These are phyloP conservation scores for Coelinius sp. DNA, from an alignment of 2,888 invertebrate species.

Conservation along the genomic window DNA sequence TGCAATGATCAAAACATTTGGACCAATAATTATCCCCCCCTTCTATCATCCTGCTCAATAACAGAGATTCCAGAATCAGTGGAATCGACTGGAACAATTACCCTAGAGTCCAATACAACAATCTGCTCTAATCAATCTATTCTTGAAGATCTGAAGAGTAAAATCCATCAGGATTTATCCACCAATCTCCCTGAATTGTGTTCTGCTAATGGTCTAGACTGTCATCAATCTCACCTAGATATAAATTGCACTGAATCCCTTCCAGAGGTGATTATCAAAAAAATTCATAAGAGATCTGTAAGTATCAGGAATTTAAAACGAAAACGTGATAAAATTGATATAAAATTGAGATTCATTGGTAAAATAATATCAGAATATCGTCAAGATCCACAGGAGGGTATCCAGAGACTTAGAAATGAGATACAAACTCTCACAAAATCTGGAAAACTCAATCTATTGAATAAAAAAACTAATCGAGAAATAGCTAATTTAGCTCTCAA, in stretches of 20 bases:
- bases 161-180: conserved; percentile 25
- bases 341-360: conserved; percentile 61
- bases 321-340: conserved; percentile 57
- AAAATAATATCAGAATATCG: conserved; percentile 58
- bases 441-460: conserved; percentile 54
- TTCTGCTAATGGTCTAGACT: conserved; percentile 58
- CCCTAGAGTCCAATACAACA: conserved; percentile 67
- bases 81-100: conserved; percentile 71
- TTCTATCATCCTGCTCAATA: conserved; percentile 75
- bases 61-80: conserved; percentile 72
- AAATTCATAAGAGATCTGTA: neutral
- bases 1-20: conserved; percentile 52
- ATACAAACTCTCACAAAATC: conserved; percentile 52
- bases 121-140: conserved; percentile 70
- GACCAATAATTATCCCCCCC: conserved; percentile 47
- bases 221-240: conserved; percentile 53
- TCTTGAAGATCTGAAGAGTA: conserved; percentile 64
- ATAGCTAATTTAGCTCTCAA: conserved; percentile 58
- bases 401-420: conserved; percentile 55
- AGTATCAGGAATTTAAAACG: conserved; percentile 6
- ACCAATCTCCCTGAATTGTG: conserved; percentile 5
- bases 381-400: conserved; percentile 56
- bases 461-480: conserved; percentile 57
- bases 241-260: conserved; percentile 52
- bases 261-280: neutral